Conservation (phyloP, 2,113 vertebrate species). For the Anguilla japonica region DNA sequence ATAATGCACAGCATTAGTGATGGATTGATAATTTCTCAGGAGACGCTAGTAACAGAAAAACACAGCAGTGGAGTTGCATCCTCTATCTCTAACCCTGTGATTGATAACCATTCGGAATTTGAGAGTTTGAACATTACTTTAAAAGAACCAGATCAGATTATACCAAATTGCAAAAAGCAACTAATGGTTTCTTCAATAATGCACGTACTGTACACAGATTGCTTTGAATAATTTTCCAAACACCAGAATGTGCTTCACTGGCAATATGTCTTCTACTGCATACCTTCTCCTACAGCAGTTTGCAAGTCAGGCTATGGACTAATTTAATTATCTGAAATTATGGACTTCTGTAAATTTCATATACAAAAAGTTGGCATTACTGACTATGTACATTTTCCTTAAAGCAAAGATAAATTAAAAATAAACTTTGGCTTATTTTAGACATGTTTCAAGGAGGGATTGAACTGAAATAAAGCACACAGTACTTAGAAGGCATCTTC, state of each 20-base stretch:
- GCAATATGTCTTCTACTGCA: not conserved
- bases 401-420: too few relatives aligned
- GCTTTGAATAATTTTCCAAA: not conserved
- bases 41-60: not conserved
- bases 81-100: not conserved
- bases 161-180: not conserved
- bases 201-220: not conserved
- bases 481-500: too few relatives aligned
- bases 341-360: too few relatives aligned
- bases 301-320: not conserved
- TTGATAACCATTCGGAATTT: not conserved
- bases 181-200: not conserved
- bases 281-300: not conserved
- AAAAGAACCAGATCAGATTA: not conserved
- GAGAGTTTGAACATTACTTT: constrained; percentile 4
- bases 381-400: too few relatives aligned
- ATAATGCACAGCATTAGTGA: not conserved
- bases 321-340: too few relatives aligned
- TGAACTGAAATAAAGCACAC: too few relatives aligned
- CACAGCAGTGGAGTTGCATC: not conserved
- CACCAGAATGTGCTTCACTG: not conserved
- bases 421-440: too few relatives aligned
- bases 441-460: too few relatives aligned
- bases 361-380: too few relatives aligned
- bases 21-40: not conserved